These are phyloP conservation scores for Aphrophora alni DNA, from an alignment of 2,888 invertebrate species.

Conservation along the genomic window DNA sequence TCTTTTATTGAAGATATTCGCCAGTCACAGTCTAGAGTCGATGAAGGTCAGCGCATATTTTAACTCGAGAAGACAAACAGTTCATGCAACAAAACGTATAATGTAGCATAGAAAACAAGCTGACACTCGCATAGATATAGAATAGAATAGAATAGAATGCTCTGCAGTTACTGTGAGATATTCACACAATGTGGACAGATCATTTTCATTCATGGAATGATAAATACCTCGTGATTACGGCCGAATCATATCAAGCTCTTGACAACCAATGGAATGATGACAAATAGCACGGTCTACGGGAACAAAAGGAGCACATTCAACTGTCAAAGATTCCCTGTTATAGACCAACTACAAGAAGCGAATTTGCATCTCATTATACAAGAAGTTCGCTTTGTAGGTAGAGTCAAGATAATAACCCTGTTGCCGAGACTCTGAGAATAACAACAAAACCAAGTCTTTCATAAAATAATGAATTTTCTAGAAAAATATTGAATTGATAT, in stretches of 20 bases:
- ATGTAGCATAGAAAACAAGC: neutral
- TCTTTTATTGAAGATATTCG: neutral
- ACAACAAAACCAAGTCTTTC: neutral
- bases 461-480: neutral
- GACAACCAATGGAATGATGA: neutral
- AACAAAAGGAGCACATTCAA: neutral
- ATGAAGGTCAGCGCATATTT: neutral
- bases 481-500: too few relatives aligned
- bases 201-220: neutral
- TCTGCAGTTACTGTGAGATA: neutral
- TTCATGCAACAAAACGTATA: neutral
- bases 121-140: neutral
- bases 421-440: neutral
- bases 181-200: constrained; percentile 9
- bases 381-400: neutral
- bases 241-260: neutral
- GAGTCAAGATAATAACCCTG: neutral
- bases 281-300: neutral
- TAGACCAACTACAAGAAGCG: neutral
- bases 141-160: neutral
- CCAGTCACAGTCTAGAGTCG: neutral
- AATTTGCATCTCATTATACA: constrained; percentile 6
- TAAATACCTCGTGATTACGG: neutral
- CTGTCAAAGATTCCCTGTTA: constrained; percentile 6
- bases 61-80: neutral